Evolutionary conservation across 2,113 vertebrate species (phyloP), one percentile per base, ranked within the genome.

Genomic region (Amazona vittata): DNA sequence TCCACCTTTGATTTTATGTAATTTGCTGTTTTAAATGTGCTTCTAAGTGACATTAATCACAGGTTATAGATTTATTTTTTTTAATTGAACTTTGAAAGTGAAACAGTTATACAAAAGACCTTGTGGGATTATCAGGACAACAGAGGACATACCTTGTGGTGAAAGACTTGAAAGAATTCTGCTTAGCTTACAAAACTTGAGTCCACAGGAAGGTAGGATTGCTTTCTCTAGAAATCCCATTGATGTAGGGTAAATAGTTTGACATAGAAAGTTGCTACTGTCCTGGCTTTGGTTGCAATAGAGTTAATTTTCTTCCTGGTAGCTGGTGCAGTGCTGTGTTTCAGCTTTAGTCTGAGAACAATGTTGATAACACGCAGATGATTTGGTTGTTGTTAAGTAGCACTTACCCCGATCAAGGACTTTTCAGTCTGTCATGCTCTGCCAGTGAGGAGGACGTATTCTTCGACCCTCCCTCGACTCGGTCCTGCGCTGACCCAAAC

Each of bases 111-210:
- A 53, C 20, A n/a, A 33, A 86, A 62, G 18, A 83, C 7, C 0
- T 0, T 9, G 11, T 60, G 10, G 10, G 17, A 47, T 78, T 28
- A 25, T 37, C 1, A 1, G 47, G 21, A 53, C n/a, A 41, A 8
- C 20, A 57, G 29, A 70, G 18, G 15, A 12, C 3, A 2, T 41
- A 18, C 19, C 18, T 73, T 26, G 11, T 16, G 21, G 50, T 37
- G 24, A 11, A 24, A 76, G 33, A 39, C 46, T 55, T 55, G 35
- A 64, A 83, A 83, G 57, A 47, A 43, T 26, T 65, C 12, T 79
- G 35, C 47, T 78, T n/a, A 22, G 16, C 39, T 83, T 59, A 9
- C 20, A 84, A 76, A 50, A 71, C 11, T 31, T 1, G 2, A 76
- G 68, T 50, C 41, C 15, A 6, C 17, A 16, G 43, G 5, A 87